phyloP scores from a whole-genome alignment of 2,888 invertebrate genomes.

The Epiblema foenella region DNA sequence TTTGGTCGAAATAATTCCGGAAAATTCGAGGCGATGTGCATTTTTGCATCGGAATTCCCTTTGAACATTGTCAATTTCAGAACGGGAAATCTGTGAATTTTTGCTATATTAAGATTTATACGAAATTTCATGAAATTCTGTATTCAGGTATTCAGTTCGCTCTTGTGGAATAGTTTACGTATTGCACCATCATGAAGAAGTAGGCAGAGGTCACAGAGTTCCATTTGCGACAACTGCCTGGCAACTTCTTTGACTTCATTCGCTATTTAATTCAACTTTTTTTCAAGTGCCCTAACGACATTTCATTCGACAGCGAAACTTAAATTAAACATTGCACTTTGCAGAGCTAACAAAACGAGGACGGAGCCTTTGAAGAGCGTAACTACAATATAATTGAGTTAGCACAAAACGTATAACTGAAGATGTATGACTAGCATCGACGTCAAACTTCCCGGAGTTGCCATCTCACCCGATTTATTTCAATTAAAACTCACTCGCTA shows the following conservation, averaged over 20 bases:
- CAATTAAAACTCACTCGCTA: conserved; percentile 65
- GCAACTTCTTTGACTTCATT: too few relatives aligned
- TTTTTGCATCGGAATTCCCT: conserved; percentile 41
- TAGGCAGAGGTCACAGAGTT: too few relatives aligned
- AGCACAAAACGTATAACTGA: conserved; percentile 44
- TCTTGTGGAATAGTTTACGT: too few relatives aligned
- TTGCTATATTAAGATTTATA: conserved; percentile 13
- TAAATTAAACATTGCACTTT: conserved; percentile 5
- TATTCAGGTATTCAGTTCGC: too few relatives aligned
- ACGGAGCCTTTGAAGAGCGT: conserved; percentile 15
- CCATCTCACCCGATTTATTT: conserved; percentile 58
- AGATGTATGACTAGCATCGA: conserved; percentile 38
- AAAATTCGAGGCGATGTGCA: conserved; percentile 28
- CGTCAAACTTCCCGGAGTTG: conserved; percentile 40
- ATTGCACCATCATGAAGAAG: too few relatives aligned
- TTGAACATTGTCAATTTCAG: conserved; percentile 36
- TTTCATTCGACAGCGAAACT: not conserved
- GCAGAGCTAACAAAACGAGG: conserved; percentile 20
- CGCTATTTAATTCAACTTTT: not conserved
- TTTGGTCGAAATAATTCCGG: conserved; percentile 25
- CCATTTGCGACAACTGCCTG: too few relatives aligned
- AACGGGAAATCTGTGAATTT: conserved; percentile 20
- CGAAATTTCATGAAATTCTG: conserved; percentile 20
- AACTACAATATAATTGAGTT: conserved; percentile 48
- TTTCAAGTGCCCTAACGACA: not conserved